These are phyloP conservation scores for Mythimna ferrago DNA, from an alignment of 2,888 invertebrate genomes.

Conservation along the genomic window DNA sequence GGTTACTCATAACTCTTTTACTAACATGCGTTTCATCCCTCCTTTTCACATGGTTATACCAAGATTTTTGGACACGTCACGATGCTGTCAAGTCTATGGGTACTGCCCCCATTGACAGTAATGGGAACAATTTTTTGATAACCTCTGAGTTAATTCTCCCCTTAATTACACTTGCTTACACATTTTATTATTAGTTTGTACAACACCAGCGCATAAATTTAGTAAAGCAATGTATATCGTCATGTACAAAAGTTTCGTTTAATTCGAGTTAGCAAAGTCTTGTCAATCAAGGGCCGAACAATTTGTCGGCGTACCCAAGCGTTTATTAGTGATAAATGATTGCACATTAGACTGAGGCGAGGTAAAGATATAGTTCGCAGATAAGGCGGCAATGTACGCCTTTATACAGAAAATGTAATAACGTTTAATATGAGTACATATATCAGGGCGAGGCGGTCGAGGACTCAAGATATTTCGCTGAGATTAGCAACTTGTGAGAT, in stretches of 20 bases:
- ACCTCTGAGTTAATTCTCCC: not conserved
- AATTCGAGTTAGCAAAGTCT: not conserved
- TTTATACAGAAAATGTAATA: constrained; percentile 39
- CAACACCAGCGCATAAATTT: not conserved
- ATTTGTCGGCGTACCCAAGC: constrained; percentile 56
- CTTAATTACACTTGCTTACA: not conserved
- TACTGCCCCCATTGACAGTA: not conserved
- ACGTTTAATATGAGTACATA: constrained; percentile 35
- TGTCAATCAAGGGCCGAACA: constrained; percentile 51
- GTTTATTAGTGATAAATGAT: constrained; percentile 58
- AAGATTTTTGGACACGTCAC: too few relatives aligned
- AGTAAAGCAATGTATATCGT: constrained; percentile 3
- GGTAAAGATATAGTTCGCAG: constrained; percentile 46
- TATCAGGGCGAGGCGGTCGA: constrained; percentile 24
- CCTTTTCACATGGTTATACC: not conserved
- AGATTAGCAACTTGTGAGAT: constrained; percentile 32
- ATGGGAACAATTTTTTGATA: too few relatives aligned
- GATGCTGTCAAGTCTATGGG: not conserved
- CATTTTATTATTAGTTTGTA: not conserved
- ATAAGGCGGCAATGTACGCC: constrained; percentile 32
- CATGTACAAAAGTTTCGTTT: not conserved
- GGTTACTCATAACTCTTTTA: too few relatives aligned
- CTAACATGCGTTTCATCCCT: not conserved
- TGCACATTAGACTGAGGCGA: constrained; percentile 45
- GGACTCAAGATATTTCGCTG: constrained; percentile 31